Percentiles rank a stretch among this genome's conserved stretches.
Evolutionary conservation across 2,797 vertebrate genomes (phyloP).

Genomic region (Heterohyrax brucei): DNA sequence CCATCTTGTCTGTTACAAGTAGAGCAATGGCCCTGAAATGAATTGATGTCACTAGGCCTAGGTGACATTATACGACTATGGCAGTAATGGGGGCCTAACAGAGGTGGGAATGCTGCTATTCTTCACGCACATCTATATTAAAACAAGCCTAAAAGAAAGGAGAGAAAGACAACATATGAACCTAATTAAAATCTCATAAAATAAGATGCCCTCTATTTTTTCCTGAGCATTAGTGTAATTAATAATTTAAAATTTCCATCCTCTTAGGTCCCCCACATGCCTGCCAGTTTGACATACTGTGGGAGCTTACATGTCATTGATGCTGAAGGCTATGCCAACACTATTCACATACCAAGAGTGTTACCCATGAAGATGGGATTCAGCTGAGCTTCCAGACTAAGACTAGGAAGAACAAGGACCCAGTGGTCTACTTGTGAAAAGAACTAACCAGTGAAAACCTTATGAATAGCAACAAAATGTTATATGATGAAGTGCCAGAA

Average conservation of each 20-base stretch:
- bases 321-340: no score
- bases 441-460: no score
- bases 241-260: constrained; percentile 78
- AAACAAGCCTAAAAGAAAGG: constrained; percentile 49
- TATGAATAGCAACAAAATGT: no score
- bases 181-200: constrained; percentile 79
- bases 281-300: no score
- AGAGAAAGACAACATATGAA: constrained; percentile 65
- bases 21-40: constrained; percentile 41
- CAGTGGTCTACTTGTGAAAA: no score
- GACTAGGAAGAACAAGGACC: no score
- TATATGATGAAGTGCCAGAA: no score
- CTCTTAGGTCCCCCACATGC: constrained; percentile 70
- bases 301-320: no score
- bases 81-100: constrained; percentile 62
- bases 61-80: constrained; percentile 21
- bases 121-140: constrained; percentile 72
- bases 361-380: no score
- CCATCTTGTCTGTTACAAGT: constrained; percentile 54
- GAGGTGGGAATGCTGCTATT: constrained; percentile 65
- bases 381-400: no score
- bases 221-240: constrained; percentile 71
- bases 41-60: constrained; percentile 54
- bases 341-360: no score
- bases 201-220: constrained; percentile 74